Conservation (phyloP, 2,888 invertebrate genomes). For the Plemyria rubiginata region DNA sequence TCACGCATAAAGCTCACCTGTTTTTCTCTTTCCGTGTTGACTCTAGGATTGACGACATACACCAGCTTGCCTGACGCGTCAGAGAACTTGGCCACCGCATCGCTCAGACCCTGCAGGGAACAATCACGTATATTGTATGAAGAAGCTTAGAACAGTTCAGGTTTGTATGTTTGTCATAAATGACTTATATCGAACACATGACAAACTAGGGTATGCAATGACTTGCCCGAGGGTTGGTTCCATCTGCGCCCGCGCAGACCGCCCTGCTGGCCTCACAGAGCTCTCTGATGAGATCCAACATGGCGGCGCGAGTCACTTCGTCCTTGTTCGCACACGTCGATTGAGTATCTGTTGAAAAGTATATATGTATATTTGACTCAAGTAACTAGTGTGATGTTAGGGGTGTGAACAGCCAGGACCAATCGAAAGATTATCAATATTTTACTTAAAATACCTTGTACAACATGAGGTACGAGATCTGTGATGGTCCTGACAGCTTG, state of each 20-base stretch:
- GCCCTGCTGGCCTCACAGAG: slow-evolving; percentile 49
- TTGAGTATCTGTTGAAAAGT: slow-evolving; percentile 45
- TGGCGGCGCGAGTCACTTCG: slow-evolving; percentile 41
- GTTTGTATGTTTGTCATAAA: too few relatives aligned
- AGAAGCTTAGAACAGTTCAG: too few relatives aligned
- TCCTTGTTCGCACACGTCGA: slow-evolving; percentile 42
- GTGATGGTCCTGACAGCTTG: slow-evolving; percentile 47
- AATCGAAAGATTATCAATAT: too few relatives aligned
- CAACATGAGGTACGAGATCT: slow-evolving; percentile 52
- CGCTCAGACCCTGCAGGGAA: slow-evolving; percentile 46
- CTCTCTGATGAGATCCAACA: slow-evolving; percentile 45
- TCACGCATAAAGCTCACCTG: slow-evolving; percentile 42
- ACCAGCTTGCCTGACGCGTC: slow-evolving; percentile 50
- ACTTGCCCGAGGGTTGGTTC: slow-evolving; percentile 17
- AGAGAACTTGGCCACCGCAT: slow-evolving; percentile 49
- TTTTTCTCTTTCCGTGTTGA: slow-evolving; percentile 47
- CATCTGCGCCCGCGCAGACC: slow-evolving; percentile 41
- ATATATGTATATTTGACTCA: too few relatives aligned
- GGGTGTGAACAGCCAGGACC: too few relatives aligned
- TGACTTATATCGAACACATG: not conserved
- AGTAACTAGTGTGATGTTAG: too few relatives aligned
- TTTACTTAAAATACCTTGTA: slow-evolving; percentile 42
- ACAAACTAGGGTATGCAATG: not conserved
- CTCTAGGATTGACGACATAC: slow-evolving; percentile 45
- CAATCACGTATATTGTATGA: not conserved